A percentile compares a stretch with the other conserved stretches of the same genome.
Conservation (phyloP, 1,140 invertebrate genomes). For the Formica selysi region DNA sequence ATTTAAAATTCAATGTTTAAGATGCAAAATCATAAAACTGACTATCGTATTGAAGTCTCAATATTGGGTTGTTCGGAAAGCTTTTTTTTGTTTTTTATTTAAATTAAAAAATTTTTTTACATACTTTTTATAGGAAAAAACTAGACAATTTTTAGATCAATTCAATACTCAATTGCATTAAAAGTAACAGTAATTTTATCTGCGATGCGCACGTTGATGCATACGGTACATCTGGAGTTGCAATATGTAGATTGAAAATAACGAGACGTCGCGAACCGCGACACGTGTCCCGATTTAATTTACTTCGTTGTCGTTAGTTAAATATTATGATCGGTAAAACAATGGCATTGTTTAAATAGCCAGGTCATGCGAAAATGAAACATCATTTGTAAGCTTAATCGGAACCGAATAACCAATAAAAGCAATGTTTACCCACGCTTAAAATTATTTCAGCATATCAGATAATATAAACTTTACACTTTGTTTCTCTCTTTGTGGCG, state of each 20-base stretch:
- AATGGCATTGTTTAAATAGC: conserved; percentile 42
- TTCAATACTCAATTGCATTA: not conserved
- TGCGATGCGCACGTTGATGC: not conserved
- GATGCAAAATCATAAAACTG: not conserved
- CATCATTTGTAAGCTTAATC: conserved; percentile 41
- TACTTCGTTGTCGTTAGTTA: conserved; percentile 12
- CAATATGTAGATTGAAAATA: conserved; percentile 3
- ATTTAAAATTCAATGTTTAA: not conserved
- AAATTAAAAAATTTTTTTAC: no score
- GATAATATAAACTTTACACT: conserved; percentile 5
- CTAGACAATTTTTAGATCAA: no score
- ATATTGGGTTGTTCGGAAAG: no score
- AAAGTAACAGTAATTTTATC: conserved; percentile 2
- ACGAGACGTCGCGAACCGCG: not conserved
- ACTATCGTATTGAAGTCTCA: not conserved
- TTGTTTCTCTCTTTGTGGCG: not conserved
- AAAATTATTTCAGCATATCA: conserved; percentile 29
- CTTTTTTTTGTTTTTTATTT: no score
- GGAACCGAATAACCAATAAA: conserved; percentile 48
- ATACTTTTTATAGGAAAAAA: no score
- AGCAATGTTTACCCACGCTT: not conserved
- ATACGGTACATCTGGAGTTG: not conserved
- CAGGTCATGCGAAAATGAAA: conserved; percentile 40
- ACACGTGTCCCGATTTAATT: conserved; percentile 35
- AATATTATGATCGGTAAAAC: conserved; percentile 40